phyloP scores from a whole-genome alignment of 2,797 vertebrate species.

The Sebastes steindachneri region DNA sequence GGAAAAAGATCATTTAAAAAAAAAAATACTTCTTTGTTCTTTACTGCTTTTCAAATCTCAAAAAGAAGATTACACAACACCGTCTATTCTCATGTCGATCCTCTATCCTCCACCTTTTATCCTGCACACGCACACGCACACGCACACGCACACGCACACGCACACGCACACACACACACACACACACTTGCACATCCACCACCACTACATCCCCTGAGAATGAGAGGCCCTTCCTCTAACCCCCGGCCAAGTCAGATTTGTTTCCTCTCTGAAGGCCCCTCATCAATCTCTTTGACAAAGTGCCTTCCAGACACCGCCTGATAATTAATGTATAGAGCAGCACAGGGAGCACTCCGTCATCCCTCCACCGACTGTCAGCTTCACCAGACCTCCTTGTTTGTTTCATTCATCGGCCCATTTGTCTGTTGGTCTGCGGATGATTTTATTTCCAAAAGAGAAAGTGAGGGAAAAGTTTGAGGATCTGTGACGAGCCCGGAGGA shows the following conservation, averaged over 20 bases:
- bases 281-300: slow-evolving; percentile 84
- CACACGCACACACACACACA: slow-evolving; percentile 16
- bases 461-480: slow-evolving; percentile 10
- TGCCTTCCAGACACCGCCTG: slow-evolving; percentile 75
- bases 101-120: slow-evolving; percentile 7
- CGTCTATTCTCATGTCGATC: slow-evolving; percentile 29
- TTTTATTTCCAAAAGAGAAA: slow-evolving; percentile 39
- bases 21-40: not conserved
- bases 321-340: slow-evolving; percentile 81
- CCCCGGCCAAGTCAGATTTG: slow-evolving; percentile 73
- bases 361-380: slow-evolving; percentile 67
- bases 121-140: slow-evolving; percentile 11
- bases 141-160: not conserved
- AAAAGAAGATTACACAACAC: not conserved
- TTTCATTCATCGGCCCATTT: slow-evolving; percentile 71
- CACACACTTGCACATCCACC: slow-evolving; percentile 10
- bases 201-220: slow-evolving; percentile 56
- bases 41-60: not conserved
- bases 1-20: not conserved
- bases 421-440: slow-evolving; percentile 42
- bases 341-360: slow-evolving; percentile 78
- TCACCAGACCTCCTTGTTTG: slow-evolving; percentile 44
- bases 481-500: not conserved
- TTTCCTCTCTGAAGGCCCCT: slow-evolving; percentile 68
- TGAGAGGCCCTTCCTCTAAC: slow-evolving; percentile 62